phyloP scores from a whole-genome alignment of 2,888 invertebrate species.

The Agrilus cyanescens region DNA sequence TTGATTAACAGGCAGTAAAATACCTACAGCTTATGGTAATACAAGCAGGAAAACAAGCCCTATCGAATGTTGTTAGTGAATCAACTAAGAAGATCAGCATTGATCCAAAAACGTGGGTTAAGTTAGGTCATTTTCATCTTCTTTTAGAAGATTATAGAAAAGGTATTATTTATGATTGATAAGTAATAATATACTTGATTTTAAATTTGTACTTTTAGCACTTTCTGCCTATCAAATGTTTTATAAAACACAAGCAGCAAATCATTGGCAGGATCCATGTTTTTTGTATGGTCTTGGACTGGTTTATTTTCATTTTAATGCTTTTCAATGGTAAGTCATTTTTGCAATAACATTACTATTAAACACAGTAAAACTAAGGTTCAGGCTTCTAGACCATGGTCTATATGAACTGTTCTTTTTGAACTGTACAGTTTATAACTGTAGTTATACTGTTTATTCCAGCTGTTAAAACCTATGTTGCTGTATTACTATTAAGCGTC shows the following conservation, averaged over 20 bases:
- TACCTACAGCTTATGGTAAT: conserved; percentile 76
- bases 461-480: no score
- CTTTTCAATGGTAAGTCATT: conserved; percentile 83
- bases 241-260: conserved; percentile 59
- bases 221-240: conserved; percentile 96
- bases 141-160: conserved; percentile 87
- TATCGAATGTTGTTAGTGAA: conserved; percentile 25
- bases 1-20: conserved; percentile 54
- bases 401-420: no score
- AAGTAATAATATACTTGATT: neutral
- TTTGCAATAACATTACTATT: conserved; percentile 2
- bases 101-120: conserved; percentile 85
- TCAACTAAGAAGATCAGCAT: conserved; percentile 56
- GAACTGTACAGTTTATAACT: no score
- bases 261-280: conserved; percentile 77
- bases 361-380: neutral
- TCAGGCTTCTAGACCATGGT: no score
- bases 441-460: no score
- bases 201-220: conserved; percentile 50
- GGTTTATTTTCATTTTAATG: conserved; percentile 93
- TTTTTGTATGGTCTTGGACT: conserved; percentile 92
- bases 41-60: conserved; percentile 51
- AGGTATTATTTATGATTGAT: conserved; percentile 46
- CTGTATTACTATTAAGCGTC: no score
- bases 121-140: conserved; percentile 90